A percentile compares a stretch with the other conserved stretches of the same genome.
These are phyloP conservation scores for Cheilosia vulpina DNA, from an alignment of 2,888 invertebrate genomes.

Conservation along the genomic window DNA sequence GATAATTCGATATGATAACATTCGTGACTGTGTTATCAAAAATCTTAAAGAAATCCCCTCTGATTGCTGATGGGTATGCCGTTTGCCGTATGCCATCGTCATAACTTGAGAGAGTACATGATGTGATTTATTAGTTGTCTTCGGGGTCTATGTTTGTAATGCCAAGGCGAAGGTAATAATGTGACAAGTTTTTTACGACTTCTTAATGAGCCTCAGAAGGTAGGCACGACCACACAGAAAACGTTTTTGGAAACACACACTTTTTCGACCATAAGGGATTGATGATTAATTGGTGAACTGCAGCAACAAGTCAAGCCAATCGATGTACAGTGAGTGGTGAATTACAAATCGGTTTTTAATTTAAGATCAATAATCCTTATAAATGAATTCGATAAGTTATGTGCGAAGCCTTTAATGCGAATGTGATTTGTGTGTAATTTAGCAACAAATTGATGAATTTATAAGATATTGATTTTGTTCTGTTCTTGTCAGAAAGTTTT, in stretches of 20 bases:
- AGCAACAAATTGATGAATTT: no score
- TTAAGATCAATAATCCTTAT: no score
- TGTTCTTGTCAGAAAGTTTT: no score
- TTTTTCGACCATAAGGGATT: background rate
- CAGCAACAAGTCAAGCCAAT: background rate
- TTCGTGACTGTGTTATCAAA: conserved; percentile 59
- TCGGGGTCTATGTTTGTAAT: conserved; percentile 33
- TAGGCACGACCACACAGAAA: conserved; percentile 9
- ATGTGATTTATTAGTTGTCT: conserved; percentile 38
- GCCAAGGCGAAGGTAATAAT: conserved; percentile 60
- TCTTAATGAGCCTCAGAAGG: conserved; percentile 34
- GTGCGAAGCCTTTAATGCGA: no score
- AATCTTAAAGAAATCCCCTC: background rate
- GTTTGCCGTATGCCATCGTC: conserved; percentile 21
- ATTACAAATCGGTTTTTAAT: background rate
- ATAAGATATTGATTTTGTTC: no score
- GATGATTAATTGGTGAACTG: background rate
- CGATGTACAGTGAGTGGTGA: background rate
- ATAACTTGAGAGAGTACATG: background rate
- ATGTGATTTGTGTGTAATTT: no score
- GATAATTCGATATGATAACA: conserved; percentile 47
- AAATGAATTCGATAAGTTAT: no score
- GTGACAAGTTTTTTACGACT: conserved; percentile 44
- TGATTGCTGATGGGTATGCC: no score
- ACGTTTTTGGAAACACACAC: background rate